A percentile compares a stretch with the other conserved stretches of the same genome.
Conservation (phyloP, 2,888 invertebrate species). For the Dascillus cervinus region DNA sequence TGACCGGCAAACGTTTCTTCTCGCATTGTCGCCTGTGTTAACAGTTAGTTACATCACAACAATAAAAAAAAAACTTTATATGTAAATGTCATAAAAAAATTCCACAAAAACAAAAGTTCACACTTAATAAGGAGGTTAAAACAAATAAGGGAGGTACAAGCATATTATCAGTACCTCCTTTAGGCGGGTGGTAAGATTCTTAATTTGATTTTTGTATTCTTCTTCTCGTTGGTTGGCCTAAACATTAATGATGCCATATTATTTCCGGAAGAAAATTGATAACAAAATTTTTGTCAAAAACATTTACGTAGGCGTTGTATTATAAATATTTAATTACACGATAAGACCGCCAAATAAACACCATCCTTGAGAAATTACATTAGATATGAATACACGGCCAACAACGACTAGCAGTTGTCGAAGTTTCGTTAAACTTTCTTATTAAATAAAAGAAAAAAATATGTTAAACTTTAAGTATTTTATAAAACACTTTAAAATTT, state of each 20-base stretch:
- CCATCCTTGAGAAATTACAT: too few species aligned
- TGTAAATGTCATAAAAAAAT: constrained; percentile 27
- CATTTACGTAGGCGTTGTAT: too few species aligned
- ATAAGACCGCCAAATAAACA: too few species aligned
- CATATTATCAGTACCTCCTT: constrained; percentile 77
- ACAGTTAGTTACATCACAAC: constrained; percentile 36
- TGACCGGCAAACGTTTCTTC: constrained; percentile 90
- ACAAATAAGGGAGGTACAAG: constrained; percentile 4
- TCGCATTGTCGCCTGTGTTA: constrained; percentile 82
- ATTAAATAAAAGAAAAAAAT: too few species aligned
- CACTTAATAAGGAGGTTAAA: constrained; percentile 12
- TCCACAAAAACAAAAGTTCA: constrained; percentile 19
- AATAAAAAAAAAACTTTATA: constrained; percentile 32
- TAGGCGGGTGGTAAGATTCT: constrained; percentile 96
- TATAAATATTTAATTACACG: too few species aligned
- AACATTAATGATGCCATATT: constrained; percentile 9
- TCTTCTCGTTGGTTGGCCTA: constrained; percentile 99
- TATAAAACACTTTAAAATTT: too few species aligned
- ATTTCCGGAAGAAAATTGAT: too few species aligned
- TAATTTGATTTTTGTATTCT: constrained; percentile 99
- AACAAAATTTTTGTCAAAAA: too few species aligned
- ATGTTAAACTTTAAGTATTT: too few species aligned
- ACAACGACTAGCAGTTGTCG: too few species aligned
- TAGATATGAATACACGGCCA: too few species aligned
- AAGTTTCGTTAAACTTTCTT: too few species aligned